These are phyloP conservation scores for Eupithecia centaureata DNA, from an alignment of 2,888 invertebrate species.

Conservation along the genomic window DNA sequence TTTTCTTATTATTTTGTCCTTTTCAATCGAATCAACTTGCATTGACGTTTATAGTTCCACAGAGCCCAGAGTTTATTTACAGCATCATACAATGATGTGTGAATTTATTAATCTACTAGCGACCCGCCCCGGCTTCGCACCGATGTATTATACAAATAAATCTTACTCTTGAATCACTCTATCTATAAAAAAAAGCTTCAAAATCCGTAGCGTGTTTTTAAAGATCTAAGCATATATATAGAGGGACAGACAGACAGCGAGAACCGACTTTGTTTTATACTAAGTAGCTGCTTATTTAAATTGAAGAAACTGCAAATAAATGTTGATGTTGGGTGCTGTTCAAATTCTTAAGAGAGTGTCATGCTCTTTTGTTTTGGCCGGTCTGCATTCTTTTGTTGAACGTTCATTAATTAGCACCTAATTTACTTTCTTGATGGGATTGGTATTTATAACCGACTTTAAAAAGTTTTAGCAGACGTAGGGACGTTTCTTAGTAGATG, in stretches of 20 bases:
- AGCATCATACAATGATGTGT: constrained; percentile 16
- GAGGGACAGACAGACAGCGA: no score
- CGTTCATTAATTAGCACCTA: background rate
- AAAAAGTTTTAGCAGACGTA: background rate
- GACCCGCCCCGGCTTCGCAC: no score
- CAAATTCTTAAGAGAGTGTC: constrained; percentile 21
- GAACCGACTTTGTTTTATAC: no score
- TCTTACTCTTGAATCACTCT: no score
- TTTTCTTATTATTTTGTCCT: constrained; percentile 38
- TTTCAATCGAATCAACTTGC: constrained; percentile 41
- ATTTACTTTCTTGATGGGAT: background rate
- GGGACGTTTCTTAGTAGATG: no score
- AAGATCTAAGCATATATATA: no score
- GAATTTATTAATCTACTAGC: constrained; percentile 11
- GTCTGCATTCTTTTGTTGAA: constrained; percentile 1
- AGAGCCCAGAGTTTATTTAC: constrained; percentile 24
- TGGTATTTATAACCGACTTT: background rate
- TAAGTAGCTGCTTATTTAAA: background rate
- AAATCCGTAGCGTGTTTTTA: no score
- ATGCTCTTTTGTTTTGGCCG: background rate
- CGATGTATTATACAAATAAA: no score
- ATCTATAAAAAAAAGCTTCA: no score
- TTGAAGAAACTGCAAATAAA: constrained; percentile 1
- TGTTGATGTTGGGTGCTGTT: constrained; percentile 22
- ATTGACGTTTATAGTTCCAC: constrained; percentile 34